Base-by-base conservation (phyloP, 1,140 invertebrate species). In the Brachystomella parvula region DNA sequence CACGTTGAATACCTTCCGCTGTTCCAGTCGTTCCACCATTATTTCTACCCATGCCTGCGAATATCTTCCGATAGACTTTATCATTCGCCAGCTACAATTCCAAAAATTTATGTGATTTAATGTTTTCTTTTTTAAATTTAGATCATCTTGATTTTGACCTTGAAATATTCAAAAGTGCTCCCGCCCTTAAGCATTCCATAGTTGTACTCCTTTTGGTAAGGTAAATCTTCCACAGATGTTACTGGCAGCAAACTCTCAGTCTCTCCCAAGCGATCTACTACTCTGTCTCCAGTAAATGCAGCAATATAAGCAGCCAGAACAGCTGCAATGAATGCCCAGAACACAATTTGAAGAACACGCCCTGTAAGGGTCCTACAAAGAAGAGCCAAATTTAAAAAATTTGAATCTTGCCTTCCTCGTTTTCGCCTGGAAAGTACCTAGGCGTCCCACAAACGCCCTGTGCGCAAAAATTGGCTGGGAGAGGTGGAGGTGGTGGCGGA, bases 281-380 rank as follows among this genome's bases (percentile, higher is more conserved):
- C 17, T 95, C 89, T 0, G 92, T 96, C 35, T 94, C 84, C 95
- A 0, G 96, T 94, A 65, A 98, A 82, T 79, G 98, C 98, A 44
- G 96, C 95, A 21, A 95, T 98, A 78, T 98, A 98, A 19, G 94
- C 97, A 47, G 94, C 96, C 65, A 98, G 94, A 64, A 98, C 84
- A 75, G 98, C 97, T 26, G 98, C 82, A 0, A 95, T 96, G 79
- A 98, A 99, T 79, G 98, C 98, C 95, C 96, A 98, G 94, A 96
- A 98, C 0, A 95, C 92, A 57, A 91, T 90, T 1, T 93, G 93
- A 0, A 96, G 92, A 73, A 98, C 92, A 32, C 96, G 82, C 2
- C 95, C 95, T 0, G 91, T 21, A 30, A 19, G 28, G 21, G 47
- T 39, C 28, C 60, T 62, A 21, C 31, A 62, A n/a, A 59, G 3